Evolutionary conservation across 2,888 invertebrate genomes (phyloP).

Genomic region (Cyclophora albipunctata): DNA sequence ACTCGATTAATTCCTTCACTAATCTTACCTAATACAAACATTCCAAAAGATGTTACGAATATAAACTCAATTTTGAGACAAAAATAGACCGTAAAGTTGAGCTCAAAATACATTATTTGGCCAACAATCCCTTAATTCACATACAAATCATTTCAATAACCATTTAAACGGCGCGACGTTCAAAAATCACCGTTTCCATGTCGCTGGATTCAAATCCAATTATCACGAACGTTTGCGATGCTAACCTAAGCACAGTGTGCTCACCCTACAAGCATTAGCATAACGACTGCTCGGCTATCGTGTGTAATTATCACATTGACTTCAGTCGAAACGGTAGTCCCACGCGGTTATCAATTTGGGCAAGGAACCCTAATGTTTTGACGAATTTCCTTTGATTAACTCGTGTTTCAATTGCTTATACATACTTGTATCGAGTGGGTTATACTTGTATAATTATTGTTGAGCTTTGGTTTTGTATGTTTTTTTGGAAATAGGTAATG

Average conservation of each 20-base stretch:
- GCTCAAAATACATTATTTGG: no score
- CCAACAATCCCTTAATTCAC: neutral
- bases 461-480: neutral
- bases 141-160: neutral
- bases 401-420: slow-evolving; percentile 1
- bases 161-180: neutral
- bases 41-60: no score
- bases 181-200: slow-evolving; percentile 3
- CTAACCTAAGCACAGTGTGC: slow-evolving; percentile 11
- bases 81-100: no score
- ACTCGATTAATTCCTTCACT: no score
- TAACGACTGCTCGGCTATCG: slow-evolving; percentile 32
- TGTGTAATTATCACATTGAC: slow-evolving; percentile 39
- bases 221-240: neutral
- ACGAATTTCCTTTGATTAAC: slow-evolving; percentile 19
- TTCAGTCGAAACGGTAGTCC: slow-evolving; percentile 15
- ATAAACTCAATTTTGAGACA: no score
- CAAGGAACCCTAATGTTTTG: slow-evolving; percentile 20
- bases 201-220: neutral
- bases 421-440: no score
- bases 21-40: no score
- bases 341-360: slow-evolving; percentile 26
- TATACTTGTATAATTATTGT: neutral
- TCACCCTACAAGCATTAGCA: slow-evolving; percentile 26
- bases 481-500: no score